phyloP scores from a whole-genome alignment of 2,797 vertebrate genomes.

The Gallinago solitaria region DNA sequence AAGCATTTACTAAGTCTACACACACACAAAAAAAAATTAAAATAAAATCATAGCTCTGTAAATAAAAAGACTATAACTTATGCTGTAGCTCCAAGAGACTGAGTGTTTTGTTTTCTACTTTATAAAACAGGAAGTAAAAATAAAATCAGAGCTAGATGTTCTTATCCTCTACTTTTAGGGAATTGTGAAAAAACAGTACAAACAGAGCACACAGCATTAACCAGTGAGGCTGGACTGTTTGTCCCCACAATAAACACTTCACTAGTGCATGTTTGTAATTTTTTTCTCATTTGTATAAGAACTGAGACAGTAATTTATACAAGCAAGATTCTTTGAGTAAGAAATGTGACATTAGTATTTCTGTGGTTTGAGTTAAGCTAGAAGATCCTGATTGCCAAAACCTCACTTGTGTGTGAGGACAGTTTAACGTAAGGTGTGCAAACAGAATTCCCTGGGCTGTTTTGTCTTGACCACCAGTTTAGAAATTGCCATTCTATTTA shows the following conservation, averaged over 20 bases:
- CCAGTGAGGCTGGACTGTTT: slow-evolving; percentile 2
- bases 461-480: not conserved
- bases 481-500: not conserved
- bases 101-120: not conserved
- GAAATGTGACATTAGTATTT: not conserved
- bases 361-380: not conserved
- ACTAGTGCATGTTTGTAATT: slow-evolving; percentile 10
- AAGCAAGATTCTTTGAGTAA: not conserved
- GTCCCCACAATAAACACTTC: slow-evolving; percentile 25
- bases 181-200: not conserved
- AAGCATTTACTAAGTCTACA: slow-evolving; percentile 38
- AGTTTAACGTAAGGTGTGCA: not conserved
- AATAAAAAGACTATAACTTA: not conserved
- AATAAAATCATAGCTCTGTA: not conserved
- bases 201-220: not conserved
- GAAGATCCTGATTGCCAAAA: not conserved
- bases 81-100: not conserved
- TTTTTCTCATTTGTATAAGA: slow-evolving; percentile 17
- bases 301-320: not conserved
- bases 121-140: slow-evolving; percentile 29
- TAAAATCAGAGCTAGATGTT: not conserved
- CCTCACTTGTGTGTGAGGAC: not conserved
- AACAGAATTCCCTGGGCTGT: not conserved
- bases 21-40: not conserved
- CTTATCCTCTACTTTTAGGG: not conserved